Evolutionary conservation across 2,113 vertebrate species (phyloP), one percentile per base, ranked within the genome.

Genomic region (Heterotis niloticus): DNA sequence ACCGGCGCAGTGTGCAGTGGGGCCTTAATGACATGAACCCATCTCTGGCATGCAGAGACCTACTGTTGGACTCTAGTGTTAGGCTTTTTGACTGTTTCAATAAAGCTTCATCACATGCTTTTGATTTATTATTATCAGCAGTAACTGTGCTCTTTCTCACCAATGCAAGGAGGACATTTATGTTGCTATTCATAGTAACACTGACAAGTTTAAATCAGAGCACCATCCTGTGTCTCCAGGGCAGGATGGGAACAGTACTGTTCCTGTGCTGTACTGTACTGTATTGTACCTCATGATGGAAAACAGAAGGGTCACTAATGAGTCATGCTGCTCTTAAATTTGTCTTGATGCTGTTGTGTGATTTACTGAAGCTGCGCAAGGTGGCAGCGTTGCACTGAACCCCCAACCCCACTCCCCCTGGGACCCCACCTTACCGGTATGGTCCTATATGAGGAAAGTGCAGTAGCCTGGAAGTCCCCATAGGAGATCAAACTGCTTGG

Each of bases 281-380:
- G 34, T 44, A 44, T 81, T 78, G 79, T 76, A 0, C 69, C 62
- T 76, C 82, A 56, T 80, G 78, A 85, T 82, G 75, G 83, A 81
- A 84, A 86, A 82, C 83, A 79, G 44, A 85, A 79, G 86, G 87
- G 86, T 87, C 88, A 88, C 78, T 77, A 72, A 13, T 87, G 87
- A 90, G 88, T 90, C 75, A 87, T 65, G 16, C 57, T 3, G 75
- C 79, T 84, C 82, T 80, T 80, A 17, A 83, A 85, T 77, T 75
- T 67, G 77, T 78, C 80, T 82, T 77, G 81, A 82, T 81, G 76
- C 81, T 81, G 81, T 80, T 56, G 0, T 1, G 24, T 74, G 71
- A 74, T 74, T 74, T 74, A 74, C 54, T 18, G 71, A 57, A 57
- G 4, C 12, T 16, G 24, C 34, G 34, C 34, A 44, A 7, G 34